Percentiles rank a stretch among this genome's conserved stretches.
Evolutionary conservation across 2,888 invertebrate genomes (phyloP).

Genomic region (Leuctra nigra): DNA sequence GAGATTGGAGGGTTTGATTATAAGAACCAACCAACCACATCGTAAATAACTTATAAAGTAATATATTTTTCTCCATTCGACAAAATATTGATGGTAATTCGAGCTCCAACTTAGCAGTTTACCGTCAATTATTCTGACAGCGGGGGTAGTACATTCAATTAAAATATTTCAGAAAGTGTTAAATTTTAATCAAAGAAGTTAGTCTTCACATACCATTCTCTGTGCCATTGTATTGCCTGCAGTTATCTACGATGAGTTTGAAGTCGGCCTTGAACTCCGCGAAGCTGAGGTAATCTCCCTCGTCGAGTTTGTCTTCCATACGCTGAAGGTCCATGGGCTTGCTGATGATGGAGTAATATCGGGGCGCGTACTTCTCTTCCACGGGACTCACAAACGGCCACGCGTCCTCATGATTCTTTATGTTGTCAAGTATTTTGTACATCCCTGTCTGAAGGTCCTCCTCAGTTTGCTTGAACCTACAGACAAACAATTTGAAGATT

Average conservation of each 20-base stretch:
- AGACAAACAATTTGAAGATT: no score
- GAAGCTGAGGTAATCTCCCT: conserved; percentile 70
- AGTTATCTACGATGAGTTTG: conserved; percentile 87
- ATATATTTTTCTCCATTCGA: no score
- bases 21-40: no score
- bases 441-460: conserved; percentile 83
- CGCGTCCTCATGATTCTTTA: conserved; percentile 83
- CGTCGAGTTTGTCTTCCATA: conserved; percentile 82
- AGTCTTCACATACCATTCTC: conserved; percentile 63
- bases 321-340: conserved; percentile 82
- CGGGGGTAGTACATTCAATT: no score
- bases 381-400: conserved; percentile 95
- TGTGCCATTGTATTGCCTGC: conserved; percentile 85
- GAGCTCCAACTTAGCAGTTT: no score
- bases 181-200: no score
- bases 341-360: conserved; percentile 52
- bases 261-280: conserved; percentile 82
- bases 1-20: no score
- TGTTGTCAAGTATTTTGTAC: conserved; percentile 84
- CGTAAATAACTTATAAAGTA: no score
- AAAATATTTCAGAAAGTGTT: no score
- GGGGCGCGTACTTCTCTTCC: conserved; percentile 84
- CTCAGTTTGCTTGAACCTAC: conserved; percentile 71
- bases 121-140: no score
- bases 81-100: no score